Conservation (phyloP, 2,113 vertebrate species). For the Piaya cayana region DNA sequence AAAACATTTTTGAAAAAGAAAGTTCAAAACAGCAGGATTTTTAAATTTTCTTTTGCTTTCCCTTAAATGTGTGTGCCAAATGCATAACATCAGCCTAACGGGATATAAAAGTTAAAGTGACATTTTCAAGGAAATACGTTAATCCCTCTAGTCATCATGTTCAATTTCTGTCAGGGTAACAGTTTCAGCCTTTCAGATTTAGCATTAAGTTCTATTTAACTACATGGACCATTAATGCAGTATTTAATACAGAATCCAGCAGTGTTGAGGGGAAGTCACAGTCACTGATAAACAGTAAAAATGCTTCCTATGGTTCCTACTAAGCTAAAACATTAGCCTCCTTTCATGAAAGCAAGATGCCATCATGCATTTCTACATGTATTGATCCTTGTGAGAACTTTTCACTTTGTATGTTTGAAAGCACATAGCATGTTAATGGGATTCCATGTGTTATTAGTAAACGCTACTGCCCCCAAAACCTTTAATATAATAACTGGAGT, state of each 20-base stretch:
- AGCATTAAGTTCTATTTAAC: background rate
- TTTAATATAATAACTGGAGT: background rate
- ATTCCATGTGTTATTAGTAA: background rate
- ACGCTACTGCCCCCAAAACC: background rate
- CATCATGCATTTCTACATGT: background rate
- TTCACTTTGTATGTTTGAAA: fast-evolving
- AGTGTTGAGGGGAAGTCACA: background rate
- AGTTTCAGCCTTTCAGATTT: background rate
- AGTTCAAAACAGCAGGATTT: background rate
- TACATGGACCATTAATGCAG: background rate
- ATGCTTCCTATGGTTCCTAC: background rate
- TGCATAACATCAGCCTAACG: background rate
- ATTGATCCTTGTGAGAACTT: background rate
- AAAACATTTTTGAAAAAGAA: background rate
- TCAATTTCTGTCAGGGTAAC: background rate
- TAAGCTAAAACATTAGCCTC: background rate
- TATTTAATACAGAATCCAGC: background rate
- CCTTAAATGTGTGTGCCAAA: background rate
- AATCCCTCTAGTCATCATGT: background rate
- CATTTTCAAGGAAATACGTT: background rate
- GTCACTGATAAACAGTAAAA: background rate
- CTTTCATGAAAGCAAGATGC: background rate
- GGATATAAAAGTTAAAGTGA: background rate
- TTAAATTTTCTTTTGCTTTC: background rate
- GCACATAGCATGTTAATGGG: background rate